Evolutionary conservation across 92 coral and sea anemone species (phyloP).

Genomic region (Desmophyllum pertusum): DNA sequence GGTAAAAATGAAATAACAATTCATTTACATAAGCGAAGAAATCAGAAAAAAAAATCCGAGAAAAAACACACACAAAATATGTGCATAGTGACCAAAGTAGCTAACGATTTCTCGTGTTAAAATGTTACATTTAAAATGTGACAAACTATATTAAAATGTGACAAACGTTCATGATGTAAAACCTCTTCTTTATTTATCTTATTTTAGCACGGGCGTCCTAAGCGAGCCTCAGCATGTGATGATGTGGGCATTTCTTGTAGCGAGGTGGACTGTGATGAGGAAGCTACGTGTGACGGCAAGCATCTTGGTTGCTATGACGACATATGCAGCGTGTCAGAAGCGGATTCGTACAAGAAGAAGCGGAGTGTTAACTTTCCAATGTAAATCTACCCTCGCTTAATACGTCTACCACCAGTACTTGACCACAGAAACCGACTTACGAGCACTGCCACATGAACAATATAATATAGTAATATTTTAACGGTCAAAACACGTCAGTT

Average conservation of each 20-base stretch:
- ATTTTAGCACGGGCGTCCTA: neutral
- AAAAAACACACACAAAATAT: too few relatives aligned
- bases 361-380: neutral
- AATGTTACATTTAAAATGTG: too few relatives aligned
- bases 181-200: neutral
- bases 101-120: too few relatives aligned
- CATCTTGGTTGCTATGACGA: neutral
- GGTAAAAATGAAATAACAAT: too few relatives aligned
- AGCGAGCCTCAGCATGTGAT: neutral
- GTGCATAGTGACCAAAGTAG: too few relatives aligned
- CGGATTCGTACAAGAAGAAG: slow-evolving; percentile 16
- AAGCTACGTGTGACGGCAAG: neutral
- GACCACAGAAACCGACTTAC: neutral
- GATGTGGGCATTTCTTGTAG: neutral
- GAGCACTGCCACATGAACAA: neutral
- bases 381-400: neutral
- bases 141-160: too few relatives aligned
- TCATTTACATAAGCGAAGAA: too few relatives aligned
- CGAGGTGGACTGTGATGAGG: neutral
- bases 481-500: neutral
- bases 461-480: neutral
- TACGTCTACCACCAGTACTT: neutral
- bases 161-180: too few relatives aligned
- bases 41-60: too few relatives aligned
- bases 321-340: neutral